Conservation (phyloP, 2,113 vertebrate species). For the Sterrhoptilus dennistouni region DNA sequence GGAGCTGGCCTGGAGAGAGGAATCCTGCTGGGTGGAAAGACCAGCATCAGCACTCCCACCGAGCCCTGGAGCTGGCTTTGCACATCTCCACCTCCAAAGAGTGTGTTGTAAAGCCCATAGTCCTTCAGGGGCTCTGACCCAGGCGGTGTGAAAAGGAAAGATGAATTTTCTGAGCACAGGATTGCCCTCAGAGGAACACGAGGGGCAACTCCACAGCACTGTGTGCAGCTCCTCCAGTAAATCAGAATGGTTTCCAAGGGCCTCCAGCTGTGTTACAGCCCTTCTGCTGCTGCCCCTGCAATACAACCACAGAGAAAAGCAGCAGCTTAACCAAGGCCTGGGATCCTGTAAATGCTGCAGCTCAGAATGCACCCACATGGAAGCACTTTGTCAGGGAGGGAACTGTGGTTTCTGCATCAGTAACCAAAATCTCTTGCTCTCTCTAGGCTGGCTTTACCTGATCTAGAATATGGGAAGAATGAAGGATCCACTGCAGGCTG, state of each 20-base stretch:
- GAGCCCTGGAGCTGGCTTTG: background rate
- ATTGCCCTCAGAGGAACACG: fast-evolving
- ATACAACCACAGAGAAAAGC: background rate
- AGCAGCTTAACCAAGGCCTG: background rate
- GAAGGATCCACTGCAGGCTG: background rate
- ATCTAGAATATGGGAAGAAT: background rate
- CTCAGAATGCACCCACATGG: background rate
- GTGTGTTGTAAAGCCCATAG: fast-evolving
- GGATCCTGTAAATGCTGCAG: background rate
- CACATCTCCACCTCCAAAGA: background rate
- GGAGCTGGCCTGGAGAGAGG: background rate
- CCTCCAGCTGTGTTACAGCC: background rate
- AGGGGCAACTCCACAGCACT: background rate
- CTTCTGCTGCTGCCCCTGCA: background rate
- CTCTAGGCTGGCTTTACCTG: background rate
- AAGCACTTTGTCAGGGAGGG: background rate
- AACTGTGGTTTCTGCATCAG: background rate
- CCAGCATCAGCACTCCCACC: background rate
- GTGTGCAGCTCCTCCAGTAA: background rate
- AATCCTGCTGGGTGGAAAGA: background rate
- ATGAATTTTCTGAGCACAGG: background rate
- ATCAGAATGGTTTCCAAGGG: background rate
- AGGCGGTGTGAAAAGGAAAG: background rate
- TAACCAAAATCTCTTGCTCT: background rate
- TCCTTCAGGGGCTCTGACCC: background rate